Base-by-base conservation (phyloP, 1,140 invertebrate genomes). In the Hestina assimilis region DNA sequence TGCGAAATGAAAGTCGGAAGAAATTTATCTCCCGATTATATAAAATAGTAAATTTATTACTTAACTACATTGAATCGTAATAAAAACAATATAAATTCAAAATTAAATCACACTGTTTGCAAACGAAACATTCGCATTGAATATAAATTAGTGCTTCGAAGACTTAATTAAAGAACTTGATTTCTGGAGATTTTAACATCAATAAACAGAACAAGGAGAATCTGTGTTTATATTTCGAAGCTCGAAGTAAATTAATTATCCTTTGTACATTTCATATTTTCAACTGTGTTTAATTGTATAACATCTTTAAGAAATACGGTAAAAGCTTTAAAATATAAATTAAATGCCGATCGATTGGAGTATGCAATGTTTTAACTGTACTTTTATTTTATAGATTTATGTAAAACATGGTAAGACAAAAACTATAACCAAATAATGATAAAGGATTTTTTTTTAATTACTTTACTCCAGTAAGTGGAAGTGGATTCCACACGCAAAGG, bases 1-100 rank as follows among this genome's bases (percentile, higher is more conserved):
- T 29, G 29, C 38, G 48, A 52, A 52, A 52, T 52, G 14, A 52
- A 52, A 52, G 23, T 52, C 48, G 35, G 29, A 41, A 26, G 41
- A 29, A 52, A 52, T 52, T 38, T 28, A 17, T 41, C 19, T 19
- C 35, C 15, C 14, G 24, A 42, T 52, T 40, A 52, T 12, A 38
- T 23, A 41, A 26, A 41, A 9, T 15, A 14, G 11, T 42, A 4
- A 24, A 48, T 11, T 35, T 29, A 26, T 21, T 15, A 31, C 23
- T 31, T 23, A 17, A 14, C 31, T 31, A 17, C 45, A 12, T 11
- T 33, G 29, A 12, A 21, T 21, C 11, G 9, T 6, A 31, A 48
- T 33, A 20, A 26, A 48, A 23, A 20, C 17, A n/a, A 12, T 33
- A 21, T 35, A 5, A 6, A 19, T 33, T 14, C 3, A 48, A 7